Evolutionary conservation across 1,140 invertebrate genomes (phyloP).

Genomic region (Drosophila sturtevanti): DNA sequence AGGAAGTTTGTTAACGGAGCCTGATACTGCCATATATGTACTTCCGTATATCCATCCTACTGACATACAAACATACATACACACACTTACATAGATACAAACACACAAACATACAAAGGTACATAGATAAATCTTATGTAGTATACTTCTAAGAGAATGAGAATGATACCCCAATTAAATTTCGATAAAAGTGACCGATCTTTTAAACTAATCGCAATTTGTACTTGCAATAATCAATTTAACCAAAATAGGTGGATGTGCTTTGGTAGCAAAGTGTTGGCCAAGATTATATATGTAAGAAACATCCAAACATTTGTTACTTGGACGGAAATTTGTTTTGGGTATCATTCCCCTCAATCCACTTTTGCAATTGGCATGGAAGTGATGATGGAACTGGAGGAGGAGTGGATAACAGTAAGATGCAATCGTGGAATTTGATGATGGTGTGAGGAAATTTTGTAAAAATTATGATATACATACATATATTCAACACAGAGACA

Average conservation of each 20-base stretch:
- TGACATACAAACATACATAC: slow-evolving; percentile 13
- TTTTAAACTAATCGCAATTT: too few relatives aligned
- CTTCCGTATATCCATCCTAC: slow-evolving; percentile 5
- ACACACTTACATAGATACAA: background rate
- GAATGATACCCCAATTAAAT: slow-evolving; percentile 3
- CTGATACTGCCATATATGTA: background rate
- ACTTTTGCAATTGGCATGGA: slow-evolving; percentile 3
- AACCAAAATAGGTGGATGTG: too few relatives aligned
- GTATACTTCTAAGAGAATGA: background rate
- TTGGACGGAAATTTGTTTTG: background rate
- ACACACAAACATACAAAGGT: background rate
- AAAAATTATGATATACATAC: slow-evolving; percentile 20
- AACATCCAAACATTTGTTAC: background rate
- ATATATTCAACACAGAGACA: slow-evolving; percentile 48
- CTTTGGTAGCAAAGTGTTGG: too few relatives aligned
- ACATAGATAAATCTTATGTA: background rate
- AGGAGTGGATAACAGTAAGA: slow-evolving; percentile 23
- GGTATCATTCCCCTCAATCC: background rate
- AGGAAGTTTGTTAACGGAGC: background rate
- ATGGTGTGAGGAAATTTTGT: slow-evolving; percentile 23
- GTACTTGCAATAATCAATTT: too few relatives aligned
- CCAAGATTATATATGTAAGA: too few relatives aligned
- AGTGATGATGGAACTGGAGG: slow-evolving; percentile 4
- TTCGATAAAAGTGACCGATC: background rate
- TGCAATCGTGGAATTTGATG: slow-evolving; percentile 20